Evolutionary conservation across 2,797 vertebrate species (phyloP).

Genomic region (Dicrostonyx torquatus): DNA sequence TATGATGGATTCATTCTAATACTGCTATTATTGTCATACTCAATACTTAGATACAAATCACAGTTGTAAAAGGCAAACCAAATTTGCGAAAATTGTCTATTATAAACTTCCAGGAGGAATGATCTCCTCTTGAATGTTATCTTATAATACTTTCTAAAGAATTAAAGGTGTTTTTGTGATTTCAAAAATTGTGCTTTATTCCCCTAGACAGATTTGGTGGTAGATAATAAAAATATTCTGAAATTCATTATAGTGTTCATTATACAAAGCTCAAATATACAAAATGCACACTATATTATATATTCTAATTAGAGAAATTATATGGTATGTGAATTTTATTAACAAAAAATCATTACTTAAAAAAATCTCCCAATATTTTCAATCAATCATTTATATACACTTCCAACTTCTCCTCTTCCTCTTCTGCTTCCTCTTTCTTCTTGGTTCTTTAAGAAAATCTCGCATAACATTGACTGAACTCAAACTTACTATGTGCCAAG

Average conservation of each 20-base stretch:
- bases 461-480: background rate
- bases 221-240: slow-evolving; percentile 4
- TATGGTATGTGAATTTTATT: slow-evolving; percentile 12
- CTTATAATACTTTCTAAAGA: slow-evolving; percentile 20
- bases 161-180: background rate
- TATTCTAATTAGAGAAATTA: background rate
- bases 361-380: background rate
- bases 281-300: slow-evolving; percentile 9
- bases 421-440: background rate
- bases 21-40: background rate
- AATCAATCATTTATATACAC: slow-evolving; percentile 13
- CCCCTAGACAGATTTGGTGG: background rate
- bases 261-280: background rate
- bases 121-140: background rate
- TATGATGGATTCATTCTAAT: background rate
- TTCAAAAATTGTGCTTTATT: slow-evolving; percentile 17
- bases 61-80: background rate
- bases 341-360: slow-evolving; percentile 31
- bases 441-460: background rate
- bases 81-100: background rate
- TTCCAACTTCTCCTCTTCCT: background rate
- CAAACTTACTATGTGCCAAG: background rate
- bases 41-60: background rate
- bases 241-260: background rate
- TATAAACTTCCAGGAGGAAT: background rate